Evolutionary conservation across 2,888 invertebrate genomes (phyloP), one percentile per base, ranked within the genome.

Genomic region (Minunthozetes semirufus): DNA sequence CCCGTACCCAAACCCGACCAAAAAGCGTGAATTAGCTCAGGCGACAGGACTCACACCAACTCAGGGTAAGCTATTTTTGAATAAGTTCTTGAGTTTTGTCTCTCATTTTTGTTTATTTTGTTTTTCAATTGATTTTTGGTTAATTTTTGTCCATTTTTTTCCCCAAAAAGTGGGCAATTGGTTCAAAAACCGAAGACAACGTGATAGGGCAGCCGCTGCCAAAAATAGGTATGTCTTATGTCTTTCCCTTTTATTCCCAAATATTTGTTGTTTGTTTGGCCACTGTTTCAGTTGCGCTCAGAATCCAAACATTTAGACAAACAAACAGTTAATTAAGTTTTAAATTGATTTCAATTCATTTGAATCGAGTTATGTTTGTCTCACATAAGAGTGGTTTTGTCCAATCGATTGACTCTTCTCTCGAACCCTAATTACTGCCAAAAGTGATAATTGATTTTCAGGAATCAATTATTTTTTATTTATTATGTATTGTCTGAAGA

Each of bases 1-100:
- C 85, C 93, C 93, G n/a, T 94, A 94, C 85, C 94, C 93, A 75
- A 94, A 94, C 84, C 94, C 94, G 53, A 91, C 92, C 78, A 94
- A 94, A 85, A 94, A 94, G 84, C 85, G 93, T 79, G 94, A 94
- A 83, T 85, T 95, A 81, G 94, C 94, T 33, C 89, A 90, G 80
- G 92, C 92, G 75, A 95, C 94, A 72, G 93, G 93, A 42, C 87
- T 94, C 78, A 94, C 94, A 73, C 92, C 94, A 56, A 95, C 94
- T 72, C 94, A 94, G 85, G 74, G 74, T 74, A 42, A 13, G 11
- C 13, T 1, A 6, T 42, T 42, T 13, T 13, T 42, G 1, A 42
- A 9, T 11, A 9, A 42, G 11, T 42, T 42, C 5, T 46, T 38
- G 25, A 11, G 15, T 59, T 15, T 19, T 59, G 17, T 19, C 11